phyloP scores from a whole-genome alignment of 2,113 vertebrate species.

The Apteryx mantelli region DNA sequence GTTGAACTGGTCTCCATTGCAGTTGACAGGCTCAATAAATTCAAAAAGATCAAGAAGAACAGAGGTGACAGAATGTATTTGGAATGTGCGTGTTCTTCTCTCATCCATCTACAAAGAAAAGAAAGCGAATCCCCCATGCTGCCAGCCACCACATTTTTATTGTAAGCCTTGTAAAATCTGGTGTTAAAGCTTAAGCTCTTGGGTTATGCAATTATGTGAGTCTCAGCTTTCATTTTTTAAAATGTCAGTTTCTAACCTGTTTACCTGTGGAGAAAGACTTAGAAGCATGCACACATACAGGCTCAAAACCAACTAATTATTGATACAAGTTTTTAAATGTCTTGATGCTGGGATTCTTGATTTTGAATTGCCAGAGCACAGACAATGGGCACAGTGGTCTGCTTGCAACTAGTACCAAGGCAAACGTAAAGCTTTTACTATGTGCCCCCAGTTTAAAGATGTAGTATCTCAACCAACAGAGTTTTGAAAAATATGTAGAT shows the following conservation, averaged over 20 bases:
- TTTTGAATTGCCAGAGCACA: not conserved
- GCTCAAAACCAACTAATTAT: not conserved
- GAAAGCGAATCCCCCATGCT: not conserved
- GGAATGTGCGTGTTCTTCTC: not conserved
- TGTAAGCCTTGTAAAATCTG: conserved; percentile 31
- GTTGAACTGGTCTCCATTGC: conserved; percentile 23
- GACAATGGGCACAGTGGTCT: not conserved
- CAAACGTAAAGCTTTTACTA: not conserved
- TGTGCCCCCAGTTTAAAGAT: not conserved
- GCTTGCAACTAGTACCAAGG: not conserved
- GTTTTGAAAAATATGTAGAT: not conserved
- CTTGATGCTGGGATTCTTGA: not conserved
- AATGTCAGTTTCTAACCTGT: conserved; percentile 6
- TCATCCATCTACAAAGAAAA: not conserved
- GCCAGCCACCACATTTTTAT: not conserved
- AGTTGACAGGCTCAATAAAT: conserved; percentile 58
- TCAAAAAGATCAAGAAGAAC: conserved; percentile 37
- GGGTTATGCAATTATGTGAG: not conserved
- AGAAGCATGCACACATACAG: not conserved
- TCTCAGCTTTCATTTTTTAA: conserved; percentile 40
- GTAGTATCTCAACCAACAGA: not conserved
- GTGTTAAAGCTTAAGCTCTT: conserved; percentile 31
- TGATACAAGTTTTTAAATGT: not conserved
- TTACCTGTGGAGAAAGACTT: not conserved
- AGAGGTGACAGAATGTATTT: conserved; percentile 16